Evolutionary conservation across 2,113 vertebrate genomes (phyloP).

Genomic region (Plotosus lineatus): DNA sequence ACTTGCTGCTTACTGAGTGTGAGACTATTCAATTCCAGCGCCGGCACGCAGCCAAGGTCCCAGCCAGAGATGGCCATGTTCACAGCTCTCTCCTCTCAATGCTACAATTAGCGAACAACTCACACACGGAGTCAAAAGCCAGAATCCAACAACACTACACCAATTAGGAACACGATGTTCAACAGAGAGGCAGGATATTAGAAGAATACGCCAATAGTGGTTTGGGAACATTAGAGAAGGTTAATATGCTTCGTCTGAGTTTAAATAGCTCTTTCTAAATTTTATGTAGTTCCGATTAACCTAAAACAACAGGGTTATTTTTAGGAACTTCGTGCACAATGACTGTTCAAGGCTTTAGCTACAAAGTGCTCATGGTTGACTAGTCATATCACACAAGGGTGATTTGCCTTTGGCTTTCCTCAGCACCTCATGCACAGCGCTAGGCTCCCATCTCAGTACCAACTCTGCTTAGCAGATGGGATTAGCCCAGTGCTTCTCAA

Average conservation of each 20-base stretch:
- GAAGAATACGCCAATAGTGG: conserved; percentile 59
- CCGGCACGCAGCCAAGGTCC: conserved; percentile 68
- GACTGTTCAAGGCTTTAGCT: too few relatives aligned
- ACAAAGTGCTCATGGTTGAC: too few relatives aligned
- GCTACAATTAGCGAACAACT: conserved; percentile 53
- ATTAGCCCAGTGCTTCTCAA: too few relatives aligned
- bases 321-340: too few relatives aligned
- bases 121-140: conserved; percentile 60
- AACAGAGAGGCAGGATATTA: conserved; percentile 36
- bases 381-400: too few relatives aligned
- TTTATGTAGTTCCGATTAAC: neutral
- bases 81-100: conserved; percentile 65
- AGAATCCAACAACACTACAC: conserved; percentile 53
- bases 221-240: conserved; percentile 62
- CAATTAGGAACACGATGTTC: conserved; percentile 62
- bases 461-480: too few relatives aligned
- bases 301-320: neutral
- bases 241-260: conserved; percentile 52
- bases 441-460: too few relatives aligned
- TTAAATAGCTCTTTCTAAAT: neutral
- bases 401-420: too few relatives aligned
- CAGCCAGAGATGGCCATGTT: conserved; percentile 64
- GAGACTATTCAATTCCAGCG: conserved; percentile 55
- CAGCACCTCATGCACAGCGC: too few relatives aligned
- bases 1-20: conserved; percentile 31